Evolutionary conservation across 2,113 vertebrate genomes (phyloP).

Genomic region (Oreochromis aureus): DNA sequence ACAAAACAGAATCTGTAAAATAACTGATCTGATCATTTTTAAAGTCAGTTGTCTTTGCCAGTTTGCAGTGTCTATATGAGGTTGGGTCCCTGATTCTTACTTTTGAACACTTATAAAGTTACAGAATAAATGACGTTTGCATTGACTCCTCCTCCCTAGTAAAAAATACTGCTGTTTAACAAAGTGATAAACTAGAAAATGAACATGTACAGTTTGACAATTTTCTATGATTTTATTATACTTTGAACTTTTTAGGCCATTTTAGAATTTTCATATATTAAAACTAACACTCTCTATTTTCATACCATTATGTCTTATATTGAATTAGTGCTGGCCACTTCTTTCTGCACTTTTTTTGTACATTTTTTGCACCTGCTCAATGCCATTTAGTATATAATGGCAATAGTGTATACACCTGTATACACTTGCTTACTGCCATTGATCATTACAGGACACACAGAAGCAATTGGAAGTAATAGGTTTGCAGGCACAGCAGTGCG

Average conservation of each 20-base stretch:
- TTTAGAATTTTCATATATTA: no score
- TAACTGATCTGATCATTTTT: fast-evolving
- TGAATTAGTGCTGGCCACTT: no score
- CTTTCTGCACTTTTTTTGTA: no score
- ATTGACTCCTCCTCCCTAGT: not conserved
- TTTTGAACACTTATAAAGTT: not conserved
- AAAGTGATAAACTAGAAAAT: not conserved
- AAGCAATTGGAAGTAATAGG: not conserved
- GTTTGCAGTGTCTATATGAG: not conserved
- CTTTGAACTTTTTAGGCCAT: no score
- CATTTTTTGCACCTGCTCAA: no score
- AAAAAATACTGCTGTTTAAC: not conserved
- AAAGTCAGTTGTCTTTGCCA: not conserved
- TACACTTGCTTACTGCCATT: not conserved
- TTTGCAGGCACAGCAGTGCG: not conserved
- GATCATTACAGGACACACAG: not conserved
- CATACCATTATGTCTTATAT: no score
- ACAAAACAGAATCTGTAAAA: not conserved
- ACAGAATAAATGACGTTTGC: not conserved
- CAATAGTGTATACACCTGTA: no score
- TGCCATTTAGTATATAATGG: no score
- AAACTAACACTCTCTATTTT: no score
- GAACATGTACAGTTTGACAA: not conserved
- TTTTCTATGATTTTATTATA: no score
- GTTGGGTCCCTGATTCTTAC: not conserved